phyloP scores from a whole-genome alignment of 2,888 invertebrate species.

The Schrankia costaestrigalis region DNA sequence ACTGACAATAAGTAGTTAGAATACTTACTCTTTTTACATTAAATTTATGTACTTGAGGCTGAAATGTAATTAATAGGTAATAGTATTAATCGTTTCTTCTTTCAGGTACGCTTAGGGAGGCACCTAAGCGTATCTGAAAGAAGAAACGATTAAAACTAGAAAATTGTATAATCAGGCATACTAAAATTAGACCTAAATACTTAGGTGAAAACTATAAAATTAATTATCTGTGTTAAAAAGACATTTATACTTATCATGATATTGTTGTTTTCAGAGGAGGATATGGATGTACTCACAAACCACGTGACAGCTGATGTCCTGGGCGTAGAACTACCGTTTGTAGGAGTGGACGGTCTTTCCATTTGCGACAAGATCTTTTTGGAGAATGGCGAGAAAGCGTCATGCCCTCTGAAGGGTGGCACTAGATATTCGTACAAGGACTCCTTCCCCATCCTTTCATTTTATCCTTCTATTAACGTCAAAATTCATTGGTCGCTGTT shows the following conservation, averaged over 20 bases:
- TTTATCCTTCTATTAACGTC: slow-evolving; percentile 76
- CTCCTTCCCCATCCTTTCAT: slow-evolving; percentile 72
- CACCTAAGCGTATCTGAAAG: too few species aligned
- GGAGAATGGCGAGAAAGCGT: slow-evolving; percentile 78
- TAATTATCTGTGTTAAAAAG: not conserved
- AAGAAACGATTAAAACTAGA: too few species aligned
- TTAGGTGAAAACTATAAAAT: not conserved
- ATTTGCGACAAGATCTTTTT: slow-evolving; percentile 84
- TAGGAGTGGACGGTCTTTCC: slow-evolving; percentile 86
- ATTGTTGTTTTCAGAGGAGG: slow-evolving; percentile 60
- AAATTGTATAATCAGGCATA: too few species aligned
- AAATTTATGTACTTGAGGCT: too few species aligned
- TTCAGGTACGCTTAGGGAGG: too few species aligned
- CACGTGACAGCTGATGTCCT: slow-evolving; percentile 83
- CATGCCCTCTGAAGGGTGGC: slow-evolving; percentile 86
- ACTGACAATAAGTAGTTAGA: too few species aligned
- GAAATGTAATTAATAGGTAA: too few species aligned
- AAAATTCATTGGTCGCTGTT: slow-evolving; percentile 84
- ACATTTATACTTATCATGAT: not conserved
- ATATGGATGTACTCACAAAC: slow-evolving; percentile 78
- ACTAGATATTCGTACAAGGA: slow-evolving; percentile 86
- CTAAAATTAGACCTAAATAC: too few species aligned
- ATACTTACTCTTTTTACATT: too few species aligned
- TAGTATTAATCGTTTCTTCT: too few species aligned
- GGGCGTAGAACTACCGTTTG: slow-evolving; percentile 85